phyloP scores from a whole-genome alignment of 2,113 vertebrate species.

The Nyctereutes procyonoides region DNA sequence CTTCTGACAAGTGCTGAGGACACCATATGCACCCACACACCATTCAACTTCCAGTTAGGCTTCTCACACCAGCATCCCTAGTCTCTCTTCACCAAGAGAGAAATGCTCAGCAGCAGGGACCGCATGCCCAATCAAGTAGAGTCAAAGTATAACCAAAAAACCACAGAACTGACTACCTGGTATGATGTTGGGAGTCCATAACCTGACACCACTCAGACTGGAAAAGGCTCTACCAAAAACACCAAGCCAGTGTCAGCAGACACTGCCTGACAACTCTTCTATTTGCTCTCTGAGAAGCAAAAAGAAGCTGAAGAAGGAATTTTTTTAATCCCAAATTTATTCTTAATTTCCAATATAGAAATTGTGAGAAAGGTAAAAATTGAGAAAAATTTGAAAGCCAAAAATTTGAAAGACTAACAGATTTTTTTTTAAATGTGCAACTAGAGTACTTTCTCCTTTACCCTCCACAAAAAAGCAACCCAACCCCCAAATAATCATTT shows the following conservation, averaged over 20 bases:
- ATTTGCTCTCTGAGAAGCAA: not conserved
- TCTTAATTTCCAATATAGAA: conserved; percentile 55
- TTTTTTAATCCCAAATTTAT: conserved; percentile 61
- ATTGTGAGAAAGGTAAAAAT: no score
- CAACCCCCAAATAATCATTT: conserved; percentile 75
- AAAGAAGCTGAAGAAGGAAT: conserved; percentile 2
- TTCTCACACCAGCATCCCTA: not conserved
- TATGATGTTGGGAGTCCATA: not conserved
- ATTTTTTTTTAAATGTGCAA: not conserved
- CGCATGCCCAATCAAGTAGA: not conserved
- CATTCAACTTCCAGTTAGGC: not conserved
- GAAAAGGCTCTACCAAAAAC: conserved; percentile 1
- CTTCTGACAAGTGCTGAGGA: conserved; percentile 44
- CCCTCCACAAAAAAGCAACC: conserved; percentile 63
- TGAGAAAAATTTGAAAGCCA: conserved; percentile 52
- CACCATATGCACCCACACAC: not conserved
- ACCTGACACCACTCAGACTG: not conserved
- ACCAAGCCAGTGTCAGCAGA: not conserved
- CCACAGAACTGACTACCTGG: not conserved
- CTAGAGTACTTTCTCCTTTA: conserved; percentile 58
- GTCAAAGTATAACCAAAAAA: not conserved
- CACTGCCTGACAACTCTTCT: not conserved
- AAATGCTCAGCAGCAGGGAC: not conserved
- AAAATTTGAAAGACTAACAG: conserved; percentile 25
- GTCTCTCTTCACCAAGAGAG: not conserved